Evolutionary conservation across 2,797 vertebrate species (phyloP).

Genomic region (Manis crassicaudata): DNA sequence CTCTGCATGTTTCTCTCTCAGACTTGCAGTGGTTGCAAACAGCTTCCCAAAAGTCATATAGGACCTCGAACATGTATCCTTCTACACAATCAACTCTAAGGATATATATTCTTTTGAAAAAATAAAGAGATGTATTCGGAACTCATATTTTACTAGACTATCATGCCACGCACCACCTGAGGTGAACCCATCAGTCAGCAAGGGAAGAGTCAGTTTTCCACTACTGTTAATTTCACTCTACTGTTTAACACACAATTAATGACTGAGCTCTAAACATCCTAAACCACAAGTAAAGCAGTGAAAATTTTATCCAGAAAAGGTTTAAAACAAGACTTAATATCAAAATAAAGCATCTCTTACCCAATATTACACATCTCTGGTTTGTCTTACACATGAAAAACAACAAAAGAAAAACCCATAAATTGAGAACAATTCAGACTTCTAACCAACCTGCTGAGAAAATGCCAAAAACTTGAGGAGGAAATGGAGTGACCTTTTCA

Average conservation of each 20-base stretch:
- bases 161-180: background rate
- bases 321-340: background rate
- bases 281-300: background rate
- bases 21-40: background rate
- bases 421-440: background rate
- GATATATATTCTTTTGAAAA: no score
- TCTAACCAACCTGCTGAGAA: background rate
- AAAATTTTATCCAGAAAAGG: background rate
- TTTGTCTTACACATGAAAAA: background rate
- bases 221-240: no score
- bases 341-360: background rate
- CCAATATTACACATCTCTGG: background rate
- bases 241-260: background rate
- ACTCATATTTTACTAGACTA: accelerated
- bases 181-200: background rate
- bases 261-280: background rate
- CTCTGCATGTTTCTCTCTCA: background rate
- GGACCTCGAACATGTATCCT: background rate
- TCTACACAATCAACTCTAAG: background rate
- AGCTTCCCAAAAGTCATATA: no score
- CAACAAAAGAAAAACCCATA: background rate
- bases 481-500: background rate
- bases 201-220: background rate
- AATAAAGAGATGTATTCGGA: background rate
- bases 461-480: background rate